Base-by-base conservation (phyloP, 2,797 vertebrate species). In the Megaceryle alcyon region DNA sequence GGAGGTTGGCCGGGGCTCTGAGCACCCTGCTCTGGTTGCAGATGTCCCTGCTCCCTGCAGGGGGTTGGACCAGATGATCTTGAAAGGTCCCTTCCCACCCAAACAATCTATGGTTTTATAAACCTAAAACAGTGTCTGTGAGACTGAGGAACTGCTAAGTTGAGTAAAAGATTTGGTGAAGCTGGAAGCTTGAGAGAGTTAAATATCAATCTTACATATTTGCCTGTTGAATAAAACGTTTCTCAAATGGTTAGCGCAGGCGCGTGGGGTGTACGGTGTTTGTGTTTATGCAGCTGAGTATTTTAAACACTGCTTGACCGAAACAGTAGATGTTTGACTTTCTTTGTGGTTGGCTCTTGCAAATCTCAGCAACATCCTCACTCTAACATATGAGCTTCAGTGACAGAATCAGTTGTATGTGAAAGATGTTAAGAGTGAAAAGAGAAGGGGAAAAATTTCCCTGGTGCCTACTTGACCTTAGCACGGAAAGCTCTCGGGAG, bases 221-320 rank as follows among this genome's bases (percentile, higher is more conserved):
- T 8, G 16, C 3, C 14, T 3, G 5, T 8, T 65, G 44, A 51
- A 19, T 13, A 31, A 68, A 82, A 44, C 10, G 51, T 26, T 65
- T 33, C 37, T 57, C 1, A 69, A 77, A 16, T 4, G 14, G 4
- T 87, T 14, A 70, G 59, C 6, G 3, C 46, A 39, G 20, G 21
- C 44, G 19, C 4, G 3, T 64, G 29, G 44, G 51, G 19, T 12
- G 8, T 18, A 1, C 16, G 10, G 9, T 5, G 4, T 14, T 23
- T 46, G 8, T 44, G 2, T n/a, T 10, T 59, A 2, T 14, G 2
- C 37, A n/a, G 23, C 4, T 28, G 65, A 51, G 41, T 51, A 0
- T 46, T 80, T 86, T 39, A 53, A 68, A 23, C 2, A 10, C 64
- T 16, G 12, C 39, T 49, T 46, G 60, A 25, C 60, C 51, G 41